These are phyloP conservation scores for Morone saxatilis DNA, from an alignment of 2,113 vertebrate genomes.

Conservation along the genomic window DNA sequence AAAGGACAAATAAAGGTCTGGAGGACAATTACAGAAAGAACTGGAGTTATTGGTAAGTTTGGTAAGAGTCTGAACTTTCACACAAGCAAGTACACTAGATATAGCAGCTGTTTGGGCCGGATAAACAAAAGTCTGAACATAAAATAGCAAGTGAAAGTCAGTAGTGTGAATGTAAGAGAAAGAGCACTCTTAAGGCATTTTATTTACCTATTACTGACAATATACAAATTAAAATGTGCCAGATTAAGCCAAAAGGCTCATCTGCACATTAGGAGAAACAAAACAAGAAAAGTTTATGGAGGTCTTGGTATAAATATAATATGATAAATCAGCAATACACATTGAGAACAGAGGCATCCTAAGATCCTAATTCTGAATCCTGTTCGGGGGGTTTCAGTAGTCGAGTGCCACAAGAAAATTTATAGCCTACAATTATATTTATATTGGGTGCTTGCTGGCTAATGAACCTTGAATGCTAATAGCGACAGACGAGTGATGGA, in stretches of 20 bases:
- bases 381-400: slow-evolving; percentile 13
- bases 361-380: slow-evolving; percentile 33
- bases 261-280: neutral
- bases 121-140: neutral
- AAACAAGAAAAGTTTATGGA: neutral
- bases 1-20: neutral
- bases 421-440: slow-evolving; percentile 70
- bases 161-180: neutral
- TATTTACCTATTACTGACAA: too few relatives aligned
- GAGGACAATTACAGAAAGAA: neutral
- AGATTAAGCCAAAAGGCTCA: too few relatives aligned
- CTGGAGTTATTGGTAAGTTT: too few relatives aligned
- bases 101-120: neutral
- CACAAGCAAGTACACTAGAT: neutral
- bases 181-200: too few relatives aligned
- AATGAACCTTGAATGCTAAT: slow-evolving; percentile 79
- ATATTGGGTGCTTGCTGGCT: slow-evolving; percentile 63
- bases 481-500: slow-evolving; percentile 67
- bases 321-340: slow-evolving; percentile 12
- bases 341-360: neutral
- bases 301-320: neutral
- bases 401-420: slow-evolving; percentile 45
- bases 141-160: neutral
- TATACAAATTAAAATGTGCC: too few relatives aligned
- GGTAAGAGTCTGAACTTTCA: neutral